Conservation (phyloP, 2,797 vertebrate genomes). For the Siniperca undulata region DNA sequence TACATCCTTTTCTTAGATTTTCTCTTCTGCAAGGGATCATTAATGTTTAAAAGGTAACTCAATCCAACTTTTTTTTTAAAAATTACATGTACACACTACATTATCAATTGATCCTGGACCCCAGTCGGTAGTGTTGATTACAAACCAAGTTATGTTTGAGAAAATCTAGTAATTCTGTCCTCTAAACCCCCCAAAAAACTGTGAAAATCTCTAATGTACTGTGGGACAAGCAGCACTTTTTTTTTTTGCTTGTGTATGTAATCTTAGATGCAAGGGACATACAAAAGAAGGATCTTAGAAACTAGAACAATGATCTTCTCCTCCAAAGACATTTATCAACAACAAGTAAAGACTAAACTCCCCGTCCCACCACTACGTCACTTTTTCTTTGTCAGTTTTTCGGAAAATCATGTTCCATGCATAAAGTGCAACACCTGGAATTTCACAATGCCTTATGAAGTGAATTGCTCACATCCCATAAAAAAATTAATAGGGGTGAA, state of each 20-base stretch:
- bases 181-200: too few species aligned
- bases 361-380: background rate
- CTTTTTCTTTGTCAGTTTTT: background rate
- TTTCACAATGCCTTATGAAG: background rate
- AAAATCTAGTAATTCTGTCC: background rate
- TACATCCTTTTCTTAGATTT: background rate
- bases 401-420: background rate
- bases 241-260: background rate
- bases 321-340: background rate
- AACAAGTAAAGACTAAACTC: background rate
- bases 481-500: background rate
- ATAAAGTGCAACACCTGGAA: background rate
- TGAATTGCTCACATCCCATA: background rate
- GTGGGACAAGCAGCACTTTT: background rate
- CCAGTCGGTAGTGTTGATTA: too few species aligned
- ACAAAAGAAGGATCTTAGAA: background rate
- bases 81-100: background rate
- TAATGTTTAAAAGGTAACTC: slow-evolving; percentile 10
- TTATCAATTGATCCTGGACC: background rate
- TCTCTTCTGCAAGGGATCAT: background rate
- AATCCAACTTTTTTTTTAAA: background rate
- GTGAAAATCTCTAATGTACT: background rate
- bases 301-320: background rate
- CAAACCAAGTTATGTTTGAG: background rate
- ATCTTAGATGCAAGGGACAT: background rate